Base-by-base conservation (phyloP, 2,888 invertebrate genomes). In the Aromia moschata region DNA sequence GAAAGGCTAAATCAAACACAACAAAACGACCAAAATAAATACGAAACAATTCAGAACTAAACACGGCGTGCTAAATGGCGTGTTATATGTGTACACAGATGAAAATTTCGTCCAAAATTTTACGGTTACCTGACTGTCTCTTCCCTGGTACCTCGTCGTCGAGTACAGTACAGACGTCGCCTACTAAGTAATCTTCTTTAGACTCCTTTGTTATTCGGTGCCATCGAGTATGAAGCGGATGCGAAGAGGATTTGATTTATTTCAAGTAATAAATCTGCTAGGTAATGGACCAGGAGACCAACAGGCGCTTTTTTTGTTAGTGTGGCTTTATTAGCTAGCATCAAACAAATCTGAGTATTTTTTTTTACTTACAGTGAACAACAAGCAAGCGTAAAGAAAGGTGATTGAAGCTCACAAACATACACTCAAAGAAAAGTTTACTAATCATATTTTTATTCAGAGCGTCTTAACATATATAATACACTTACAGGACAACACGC, bases 51-150 rank as follows among this genome's bases (percentile, higher is more conserved):
- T 15, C 17, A 15, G 17, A 17, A 11, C 17, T 17, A 40, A 40
- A 40, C 40, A 40, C 40, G 40, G 10, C n/a, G 40, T 16, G 17
- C 40, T 40, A 40, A 40, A 40, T 17, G 40, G 40, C 17, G 40
- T 40, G 40, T 15, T 17, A 17, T n/a, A n/a, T n/a, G n/a, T n/a
- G n/a, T n/a, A n/a, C n/a, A n/a, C n/a, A n/a, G 17, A 40, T 40
- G 40, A 17, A 17, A 40, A 40, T 40, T 40, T 40, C 4, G 17
- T 40, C 18, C 40, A 17, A 40, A 40, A 40, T 40, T 40, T 14
- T 12, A 38, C n/a, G 40, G 40, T 11, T 40, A 40, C 40, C 40
- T 40, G 40, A 40, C 5, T 1, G 10, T 16, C 1, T 14, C 10
- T 10, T 1, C 25, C 4, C 3, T 7, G 25, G 25, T 7, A 25